Conservation (phyloP, 2,888 invertebrate genomes). For the Sesamia inferens region DNA sequence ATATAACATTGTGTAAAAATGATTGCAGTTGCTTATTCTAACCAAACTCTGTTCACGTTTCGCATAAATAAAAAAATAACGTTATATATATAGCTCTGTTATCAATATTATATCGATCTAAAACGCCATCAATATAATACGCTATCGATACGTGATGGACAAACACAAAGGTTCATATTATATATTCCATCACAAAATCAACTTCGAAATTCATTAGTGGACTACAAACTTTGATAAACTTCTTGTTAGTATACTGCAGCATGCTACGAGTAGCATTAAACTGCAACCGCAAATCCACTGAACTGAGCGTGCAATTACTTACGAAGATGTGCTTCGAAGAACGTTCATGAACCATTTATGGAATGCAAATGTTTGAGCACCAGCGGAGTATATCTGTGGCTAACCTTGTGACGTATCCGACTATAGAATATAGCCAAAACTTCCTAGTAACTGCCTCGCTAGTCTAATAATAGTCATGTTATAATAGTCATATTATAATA, state of each 20-base stretch:
- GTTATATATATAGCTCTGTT: too few species aligned
- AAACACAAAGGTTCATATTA: too few species aligned
- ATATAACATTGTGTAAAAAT: too few species aligned
- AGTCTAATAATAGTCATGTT: too few species aligned
- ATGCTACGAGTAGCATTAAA: constrained; percentile 21
- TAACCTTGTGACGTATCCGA: not conserved
- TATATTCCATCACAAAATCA: not conserved
- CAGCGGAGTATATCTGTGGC: not conserved
- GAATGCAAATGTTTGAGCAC: not conserved
- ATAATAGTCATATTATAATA: too few species aligned
- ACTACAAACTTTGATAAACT: constrained; percentile 53
- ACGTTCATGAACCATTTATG: constrained; percentile 1
- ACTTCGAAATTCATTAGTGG: constrained; percentile 47
- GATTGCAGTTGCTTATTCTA: too few species aligned
- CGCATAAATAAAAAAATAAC: too few species aligned
- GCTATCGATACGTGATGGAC: too few species aligned
- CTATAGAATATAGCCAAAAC: too few species aligned
- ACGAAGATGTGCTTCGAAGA: constrained; percentile 11
- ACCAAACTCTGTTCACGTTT: too few species aligned
- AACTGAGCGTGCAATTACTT: not conserved
- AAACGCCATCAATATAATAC: too few species aligned
- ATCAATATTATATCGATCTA: too few species aligned
- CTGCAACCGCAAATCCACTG: constrained; percentile 26
- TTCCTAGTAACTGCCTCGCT: not conserved
- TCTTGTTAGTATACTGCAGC: constrained; percentile 18